Conservation (phyloP, 1,140 invertebrate genomes). For the Arion vulgaris region DNA sequence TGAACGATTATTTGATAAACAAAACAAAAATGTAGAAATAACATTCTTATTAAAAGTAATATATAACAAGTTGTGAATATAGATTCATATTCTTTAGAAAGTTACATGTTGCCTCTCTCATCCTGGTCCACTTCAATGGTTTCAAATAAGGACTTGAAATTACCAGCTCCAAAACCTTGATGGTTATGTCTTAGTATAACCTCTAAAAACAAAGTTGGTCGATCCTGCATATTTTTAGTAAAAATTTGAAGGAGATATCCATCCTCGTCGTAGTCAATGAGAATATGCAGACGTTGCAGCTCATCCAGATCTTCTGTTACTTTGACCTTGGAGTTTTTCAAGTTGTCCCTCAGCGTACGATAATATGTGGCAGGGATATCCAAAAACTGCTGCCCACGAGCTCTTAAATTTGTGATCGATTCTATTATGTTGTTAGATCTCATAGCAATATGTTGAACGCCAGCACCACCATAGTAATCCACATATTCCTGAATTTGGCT, state of each 20-base stretch:
- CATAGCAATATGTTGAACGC: constrained; percentile 98
- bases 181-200: constrained; percentile 97
- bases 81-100: too few species aligned
- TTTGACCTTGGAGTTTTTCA: constrained; percentile 84
- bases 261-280: constrained; percentile 98
- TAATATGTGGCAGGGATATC: constrained; percentile 93
- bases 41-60: too few species aligned
- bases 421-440: constrained; percentile 94
- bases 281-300: constrained; percentile 89
- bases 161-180: constrained; percentile 97
- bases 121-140: constrained; percentile 98
- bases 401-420: constrained; percentile 84
- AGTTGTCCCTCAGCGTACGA: constrained; percentile 83
- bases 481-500: constrained; percentile 98
- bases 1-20: too few species aligned
- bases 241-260: constrained; percentile 99
- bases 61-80: too few species aligned
- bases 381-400: constrained; percentile 91
- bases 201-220: constrained; percentile 97
- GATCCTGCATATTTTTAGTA: constrained; percentile 97
- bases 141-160: constrained; percentile 98
- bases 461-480: constrained; percentile 97
- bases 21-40: too few species aligned
- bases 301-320: constrained; percentile 88
- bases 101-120: constrained; percentile 89